phyloP scores from a whole-genome alignment of 2,113 vertebrate species.

The Chelonoidis abingdonii region DNA sequence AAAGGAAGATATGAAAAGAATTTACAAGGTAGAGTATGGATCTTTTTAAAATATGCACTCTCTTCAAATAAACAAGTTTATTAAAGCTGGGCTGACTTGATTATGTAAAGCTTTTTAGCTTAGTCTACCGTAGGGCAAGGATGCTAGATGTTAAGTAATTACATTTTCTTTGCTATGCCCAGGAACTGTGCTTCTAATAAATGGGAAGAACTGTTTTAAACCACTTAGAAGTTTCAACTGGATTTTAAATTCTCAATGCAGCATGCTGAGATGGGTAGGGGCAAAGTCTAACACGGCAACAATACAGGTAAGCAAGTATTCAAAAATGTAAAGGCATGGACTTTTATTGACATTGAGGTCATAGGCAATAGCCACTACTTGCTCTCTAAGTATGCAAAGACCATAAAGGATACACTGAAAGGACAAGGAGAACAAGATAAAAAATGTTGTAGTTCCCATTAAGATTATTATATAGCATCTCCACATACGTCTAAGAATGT shows the following conservation, averaged over 20 bases:
- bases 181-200: constrained; percentile 53
- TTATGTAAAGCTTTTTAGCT: constrained; percentile 60
- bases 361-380: constrained; percentile 20
- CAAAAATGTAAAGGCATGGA: constrained; percentile 8
- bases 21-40: constrained; percentile 59
- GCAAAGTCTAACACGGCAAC: constrained; percentile 9
- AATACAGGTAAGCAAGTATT: constrained; percentile 26
- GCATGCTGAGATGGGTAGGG: background rate
- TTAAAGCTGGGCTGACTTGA: constrained; percentile 71
- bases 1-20: constrained; percentile 69
- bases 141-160: constrained; percentile 61
- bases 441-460: fast-evolving
- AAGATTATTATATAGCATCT: too few species aligned
- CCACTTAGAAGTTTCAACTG: background rate
- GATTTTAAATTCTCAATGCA: background rate
- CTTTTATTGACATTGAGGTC: constrained; percentile 18
- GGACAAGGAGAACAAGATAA: background rate
- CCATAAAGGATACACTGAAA: constrained; percentile 31
- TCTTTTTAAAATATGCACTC: constrained; percentile 54
- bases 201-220: constrained; percentile 29
- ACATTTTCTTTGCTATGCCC: constrained; percentile 49
- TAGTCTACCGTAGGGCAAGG: constrained; percentile 46
- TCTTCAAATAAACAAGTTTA: constrained; percentile 71
- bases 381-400: constrained; percentile 31
- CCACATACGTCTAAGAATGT: background rate